Evolutionary conservation across 2,113 vertebrate genomes (phyloP).

Genomic region (Prunella himalayana): DNA sequence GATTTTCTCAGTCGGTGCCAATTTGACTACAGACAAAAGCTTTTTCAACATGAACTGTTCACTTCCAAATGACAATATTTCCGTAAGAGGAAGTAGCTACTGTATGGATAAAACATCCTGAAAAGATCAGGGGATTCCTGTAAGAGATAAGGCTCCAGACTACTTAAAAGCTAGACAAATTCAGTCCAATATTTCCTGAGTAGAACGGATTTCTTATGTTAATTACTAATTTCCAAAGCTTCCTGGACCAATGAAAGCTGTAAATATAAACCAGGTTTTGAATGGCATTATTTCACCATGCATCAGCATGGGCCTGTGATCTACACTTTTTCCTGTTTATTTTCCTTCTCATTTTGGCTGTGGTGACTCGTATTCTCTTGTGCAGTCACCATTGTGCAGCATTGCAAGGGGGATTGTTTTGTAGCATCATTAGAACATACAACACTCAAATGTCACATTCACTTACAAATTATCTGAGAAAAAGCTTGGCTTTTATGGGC

Average conservation of each 20-base stretch:
- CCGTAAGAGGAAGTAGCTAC: slow-evolving; percentile 52
- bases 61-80: background rate
- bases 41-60: slow-evolving; percentile 16
- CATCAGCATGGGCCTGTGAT: background rate
- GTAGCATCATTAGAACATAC: background rate
- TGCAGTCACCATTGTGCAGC: background rate
- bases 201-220: background rate
- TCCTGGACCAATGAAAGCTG: background rate
- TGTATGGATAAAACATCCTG: slow-evolving; percentile 32
- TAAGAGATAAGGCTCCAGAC: background rate
- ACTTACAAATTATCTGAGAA: background rate
- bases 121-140: background rate
- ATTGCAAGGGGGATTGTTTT: background rate
- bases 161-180: background rate
- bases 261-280: background rate
- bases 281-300: background rate
- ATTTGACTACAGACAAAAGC: slow-evolving; percentile 38
- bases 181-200: background rate
- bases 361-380: background rate
- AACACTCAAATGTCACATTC: background rate
- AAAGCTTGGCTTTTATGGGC: background rate
- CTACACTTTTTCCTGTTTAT: background rate
- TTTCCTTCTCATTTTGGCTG: background rate
- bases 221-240: background rate
- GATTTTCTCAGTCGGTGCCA: background rate